Conservation (phyloP, 1,140 invertebrate species). For the Monochamus saltuarius region DNA sequence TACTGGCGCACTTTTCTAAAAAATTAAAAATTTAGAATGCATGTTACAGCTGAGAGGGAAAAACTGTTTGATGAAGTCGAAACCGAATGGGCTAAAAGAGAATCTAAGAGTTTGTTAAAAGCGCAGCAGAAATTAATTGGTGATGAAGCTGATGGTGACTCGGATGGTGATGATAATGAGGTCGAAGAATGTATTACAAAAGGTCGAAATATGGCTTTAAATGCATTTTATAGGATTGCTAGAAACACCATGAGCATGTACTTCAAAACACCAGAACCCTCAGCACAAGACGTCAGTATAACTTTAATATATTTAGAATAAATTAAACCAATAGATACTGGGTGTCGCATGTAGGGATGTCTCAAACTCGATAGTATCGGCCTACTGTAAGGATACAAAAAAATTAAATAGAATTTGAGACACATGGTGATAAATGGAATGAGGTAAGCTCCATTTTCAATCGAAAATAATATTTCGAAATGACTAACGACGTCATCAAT, state of each 20-base stretch:
- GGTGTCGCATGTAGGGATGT: no score
- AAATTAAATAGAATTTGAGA: no score
- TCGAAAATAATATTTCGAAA: no score
- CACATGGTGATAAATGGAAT: no score
- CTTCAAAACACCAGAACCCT: constrained; percentile 64
- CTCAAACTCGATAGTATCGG: no score
- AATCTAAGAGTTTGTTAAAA: constrained; percentile 56
- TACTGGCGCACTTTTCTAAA: constrained; percentile 15
- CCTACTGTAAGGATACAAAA: no score
- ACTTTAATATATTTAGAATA: no score
- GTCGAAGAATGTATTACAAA: constrained; percentile 81
- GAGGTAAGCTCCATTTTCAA: no score
- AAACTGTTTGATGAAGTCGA: constrained; percentile 76
- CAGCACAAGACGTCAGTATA: constrained; percentile 54
- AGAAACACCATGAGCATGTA: constrained; percentile 81
- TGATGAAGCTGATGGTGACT: constrained; percentile 59
- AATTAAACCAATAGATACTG: no score
- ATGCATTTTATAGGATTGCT: constrained; percentile 80
- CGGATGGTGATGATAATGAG: constrained; percentile 64
- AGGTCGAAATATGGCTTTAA: constrained; percentile 79
- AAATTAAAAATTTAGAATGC: constrained; percentile 44
- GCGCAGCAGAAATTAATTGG: constrained; percentile 58
- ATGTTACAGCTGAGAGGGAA: constrained; percentile 65
- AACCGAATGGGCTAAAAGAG: constrained; percentile 68
- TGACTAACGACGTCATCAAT: no score